Percentiles rank a stretch among this genome's conserved stretches.
phyloP scores from a whole-genome alignment of 1,140 invertebrate species.

The Calephelis nemesis region DNA sequence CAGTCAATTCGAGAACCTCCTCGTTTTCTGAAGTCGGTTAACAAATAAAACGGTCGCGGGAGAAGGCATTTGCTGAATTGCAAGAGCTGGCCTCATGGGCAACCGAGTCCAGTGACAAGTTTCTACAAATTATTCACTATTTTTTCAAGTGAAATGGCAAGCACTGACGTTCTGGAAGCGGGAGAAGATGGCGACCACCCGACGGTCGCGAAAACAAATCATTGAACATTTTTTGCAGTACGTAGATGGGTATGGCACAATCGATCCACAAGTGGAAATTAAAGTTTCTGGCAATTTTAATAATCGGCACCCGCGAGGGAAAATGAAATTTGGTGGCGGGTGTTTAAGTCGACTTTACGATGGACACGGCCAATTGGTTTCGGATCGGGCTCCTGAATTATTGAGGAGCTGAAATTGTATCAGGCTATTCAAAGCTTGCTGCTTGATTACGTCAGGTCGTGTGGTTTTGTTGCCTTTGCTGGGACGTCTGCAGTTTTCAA shows the following conservation, averaged over 20 bases:
- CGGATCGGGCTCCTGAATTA: conserved; percentile 31
- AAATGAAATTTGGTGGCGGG: conserved; percentile 23
- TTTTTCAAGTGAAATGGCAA: no score
- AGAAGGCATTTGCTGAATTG: no score
- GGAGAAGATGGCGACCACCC: no score
- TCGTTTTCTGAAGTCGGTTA: no score
- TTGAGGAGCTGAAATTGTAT: conserved; percentile 33
- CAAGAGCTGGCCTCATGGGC: no score
- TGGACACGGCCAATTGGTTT: conserved; percentile 28
- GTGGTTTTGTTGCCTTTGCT: conserved; percentile 11
- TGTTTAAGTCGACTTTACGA: conserved; percentile 26
- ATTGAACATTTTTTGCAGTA: no score
- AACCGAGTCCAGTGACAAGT: no score
- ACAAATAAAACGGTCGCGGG: no score
- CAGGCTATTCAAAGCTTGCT: conserved; percentile 29
- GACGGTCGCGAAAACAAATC: no score
- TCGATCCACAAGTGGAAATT: conserved; percentile 3
- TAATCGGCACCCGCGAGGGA: conserved; percentile 18
- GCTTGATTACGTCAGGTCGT: conserved; percentile 8
- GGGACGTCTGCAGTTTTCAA: neutral
- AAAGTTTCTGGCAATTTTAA: conserved; percentile 29
- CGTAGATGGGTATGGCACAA: neutral
- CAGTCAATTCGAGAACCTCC: no score
- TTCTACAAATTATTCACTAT: no score
- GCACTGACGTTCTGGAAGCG: no score